Base-by-base conservation (phyloP, 1,140 invertebrate genomes). In the Mesaphorura yosii region DNA sequence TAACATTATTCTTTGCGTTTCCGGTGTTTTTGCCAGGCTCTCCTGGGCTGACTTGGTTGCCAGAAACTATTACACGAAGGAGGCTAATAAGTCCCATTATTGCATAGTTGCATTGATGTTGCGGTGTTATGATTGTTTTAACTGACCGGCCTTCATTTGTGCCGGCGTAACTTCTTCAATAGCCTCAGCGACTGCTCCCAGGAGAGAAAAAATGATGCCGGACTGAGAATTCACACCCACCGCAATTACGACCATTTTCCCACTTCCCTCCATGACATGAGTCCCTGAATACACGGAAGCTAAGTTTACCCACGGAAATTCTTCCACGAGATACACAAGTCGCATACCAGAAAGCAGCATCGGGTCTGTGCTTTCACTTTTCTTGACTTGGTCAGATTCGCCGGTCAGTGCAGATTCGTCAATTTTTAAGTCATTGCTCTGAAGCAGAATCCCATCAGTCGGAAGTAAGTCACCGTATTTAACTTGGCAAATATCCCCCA, bases 251-350 rank as follows among this genome's bases (percentile, higher is more conserved):
- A 99, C 71, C 88, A 99, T 98, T 76, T 96, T 97, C 28, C 94
- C 96, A 64, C 93, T 98, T 45, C 96, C 96, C 73, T 99, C 96
- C 96, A 99, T 99, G 41, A 99, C 93, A 75, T 99, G 94, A 48
- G 95, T 99, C 64, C 94, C 93, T 84, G 61, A 22, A 6, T 19
- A 22, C 34, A 12, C 7, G 2, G 34, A 49, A n/a, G n/a, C n/a
- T n/a, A n/a, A n/a, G n/a, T 17, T 34, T 14, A 7, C 6, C 25
- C 41, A 26, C 41, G 19, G 22, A 14, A 40, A 4, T 17, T n/a
- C n/a, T n/a, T n/a, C n/a, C n/a, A 34, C n/a, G n/a, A 34, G 10
- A 10, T n/a, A 6, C 31, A 12, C 29, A 20, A 28, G 15, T 48
- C 47, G 48, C 64, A 66, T 69, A 84, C 83, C 84, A 66, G 94